Conservation (phyloP, 2,888 invertebrate genomes). For the Tenodera sinensis region DNA sequence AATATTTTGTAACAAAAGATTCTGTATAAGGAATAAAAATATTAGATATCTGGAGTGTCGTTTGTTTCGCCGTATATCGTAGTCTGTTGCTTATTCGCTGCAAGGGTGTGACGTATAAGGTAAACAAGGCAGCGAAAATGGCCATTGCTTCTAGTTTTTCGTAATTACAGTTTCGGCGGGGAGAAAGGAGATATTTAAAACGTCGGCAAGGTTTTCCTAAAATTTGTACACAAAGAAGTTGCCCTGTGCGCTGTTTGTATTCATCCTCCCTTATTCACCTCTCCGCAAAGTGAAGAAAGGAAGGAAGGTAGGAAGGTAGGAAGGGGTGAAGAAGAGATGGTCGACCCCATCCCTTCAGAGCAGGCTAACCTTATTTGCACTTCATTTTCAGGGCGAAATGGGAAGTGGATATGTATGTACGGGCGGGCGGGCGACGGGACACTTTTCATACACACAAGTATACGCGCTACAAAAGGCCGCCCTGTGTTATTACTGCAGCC, state of each 20-base stretch:
- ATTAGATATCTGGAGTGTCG: no score
- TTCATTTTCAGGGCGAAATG: slow-evolving; percentile 31
- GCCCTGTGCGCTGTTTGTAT: not conserved
- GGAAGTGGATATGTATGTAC: slow-evolving; percentile 13
- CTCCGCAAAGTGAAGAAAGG: not conserved
- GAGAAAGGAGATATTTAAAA: not conserved
- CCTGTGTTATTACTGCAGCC: not conserved
- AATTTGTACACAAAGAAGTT: not conserved
- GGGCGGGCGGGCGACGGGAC: not conserved
- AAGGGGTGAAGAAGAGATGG: not conserved
- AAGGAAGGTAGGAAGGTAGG: no score
- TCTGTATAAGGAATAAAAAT: no score
- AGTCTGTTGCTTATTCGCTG: no score
- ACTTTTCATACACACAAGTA: slow-evolving; percentile 8
- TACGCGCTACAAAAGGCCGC: slow-evolving; percentile 5
- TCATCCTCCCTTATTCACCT: not conserved
- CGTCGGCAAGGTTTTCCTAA: not conserved
- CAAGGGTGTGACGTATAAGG: no score
- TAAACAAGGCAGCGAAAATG: not conserved
- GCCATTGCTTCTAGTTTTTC: not conserved
- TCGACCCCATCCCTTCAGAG: not conserved
- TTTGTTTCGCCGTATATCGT: no score
- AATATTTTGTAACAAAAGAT: no score
- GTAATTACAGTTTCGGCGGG: not conserved
- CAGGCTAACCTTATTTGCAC: slow-evolving; percentile 30